phyloP scores from a whole-genome alignment of 1,140 invertebrate genomes.

The Copidosoma floridanum region DNA sequence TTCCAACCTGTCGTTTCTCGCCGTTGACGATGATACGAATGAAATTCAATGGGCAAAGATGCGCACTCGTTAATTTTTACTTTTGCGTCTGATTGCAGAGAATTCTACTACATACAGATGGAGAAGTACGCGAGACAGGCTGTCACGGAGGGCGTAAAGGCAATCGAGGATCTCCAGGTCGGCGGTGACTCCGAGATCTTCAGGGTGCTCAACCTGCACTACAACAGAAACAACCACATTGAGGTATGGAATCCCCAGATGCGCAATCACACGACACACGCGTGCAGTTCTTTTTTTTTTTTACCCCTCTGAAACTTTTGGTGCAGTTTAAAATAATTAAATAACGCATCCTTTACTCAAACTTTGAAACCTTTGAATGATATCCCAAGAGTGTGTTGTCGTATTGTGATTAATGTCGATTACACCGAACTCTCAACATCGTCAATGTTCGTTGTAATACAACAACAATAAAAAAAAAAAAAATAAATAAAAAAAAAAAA shows the following conservation, averaged over 20 bases:
- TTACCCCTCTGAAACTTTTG: too few relatives aligned
- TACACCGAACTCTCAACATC: too few relatives aligned
- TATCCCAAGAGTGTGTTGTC: too few relatives aligned
- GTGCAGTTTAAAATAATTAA: too few relatives aligned
- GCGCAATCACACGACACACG: slow-evolving; percentile 55
- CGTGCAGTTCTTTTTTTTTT: slow-evolving; percentile 26
- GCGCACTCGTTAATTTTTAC: not conserved
- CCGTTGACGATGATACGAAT: too few relatives aligned
- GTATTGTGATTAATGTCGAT: too few relatives aligned
- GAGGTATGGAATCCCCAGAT: slow-evolving; percentile 81
- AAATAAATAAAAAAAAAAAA: too few relatives aligned
- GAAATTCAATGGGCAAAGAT: too few relatives aligned
- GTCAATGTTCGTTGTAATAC: too few relatives aligned
- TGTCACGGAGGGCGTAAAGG: slow-evolving; percentile 93
- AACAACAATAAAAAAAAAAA: too few relatives aligned
- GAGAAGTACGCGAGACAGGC: slow-evolving; percentile 99
- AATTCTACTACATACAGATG: slow-evolving; percentile 99
- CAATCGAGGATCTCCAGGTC: slow-evolving; percentile 89
- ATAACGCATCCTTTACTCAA: too few relatives aligned
- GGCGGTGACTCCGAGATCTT: slow-evolving; percentile 95
- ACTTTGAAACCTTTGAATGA: too few relatives aligned
- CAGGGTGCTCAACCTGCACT: slow-evolving; percentile 96
- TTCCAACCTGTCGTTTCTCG: not conserved
- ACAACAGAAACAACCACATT: slow-evolving; percentile 99
- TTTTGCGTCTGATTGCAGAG: slow-evolving; percentile 68